These are phyloP conservation scores for Mesembrinibis cayennensis DNA, from an alignment of 2,113 vertebrate species.

Conservation along the genomic window DNA sequence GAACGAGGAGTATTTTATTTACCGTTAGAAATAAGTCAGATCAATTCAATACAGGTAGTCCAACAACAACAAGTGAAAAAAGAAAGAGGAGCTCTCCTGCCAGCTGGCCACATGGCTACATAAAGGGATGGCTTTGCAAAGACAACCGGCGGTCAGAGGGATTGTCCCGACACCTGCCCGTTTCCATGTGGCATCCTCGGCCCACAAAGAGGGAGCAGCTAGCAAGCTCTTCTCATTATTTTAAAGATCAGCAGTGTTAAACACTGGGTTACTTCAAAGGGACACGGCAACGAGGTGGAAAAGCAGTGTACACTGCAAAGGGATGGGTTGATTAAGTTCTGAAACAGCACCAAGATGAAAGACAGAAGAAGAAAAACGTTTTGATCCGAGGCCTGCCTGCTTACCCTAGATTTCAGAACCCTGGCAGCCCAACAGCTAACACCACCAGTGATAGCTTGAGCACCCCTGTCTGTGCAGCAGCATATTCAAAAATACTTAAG, in stretches of 20 bases:
- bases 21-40: background rate
- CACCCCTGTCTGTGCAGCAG: background rate
- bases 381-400: background rate
- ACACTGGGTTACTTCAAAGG: slow-evolving; percentile 28
- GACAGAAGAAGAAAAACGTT: background rate
- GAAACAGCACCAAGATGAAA: slow-evolving; percentile 1
- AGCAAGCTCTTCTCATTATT: background rate
- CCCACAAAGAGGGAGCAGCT: background rate
- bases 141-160: background rate
- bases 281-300: background rate
- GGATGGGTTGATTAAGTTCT: background rate
- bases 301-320: background rate
- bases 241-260: background rate
- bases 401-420: background rate
- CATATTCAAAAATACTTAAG: accelerated
- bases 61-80: background rate
- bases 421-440: background rate
- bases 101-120: background rate
- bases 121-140: background rate
- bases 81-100: background rate
- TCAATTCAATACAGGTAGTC: background rate
- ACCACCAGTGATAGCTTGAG: background rate
- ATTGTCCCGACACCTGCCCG: background rate
- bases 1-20: background rate
- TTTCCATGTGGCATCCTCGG: background rate